These are phyloP conservation scores for Synergus gifuensis DNA, from an alignment of 2,888 invertebrate genomes.

Conservation along the genomic window DNA sequence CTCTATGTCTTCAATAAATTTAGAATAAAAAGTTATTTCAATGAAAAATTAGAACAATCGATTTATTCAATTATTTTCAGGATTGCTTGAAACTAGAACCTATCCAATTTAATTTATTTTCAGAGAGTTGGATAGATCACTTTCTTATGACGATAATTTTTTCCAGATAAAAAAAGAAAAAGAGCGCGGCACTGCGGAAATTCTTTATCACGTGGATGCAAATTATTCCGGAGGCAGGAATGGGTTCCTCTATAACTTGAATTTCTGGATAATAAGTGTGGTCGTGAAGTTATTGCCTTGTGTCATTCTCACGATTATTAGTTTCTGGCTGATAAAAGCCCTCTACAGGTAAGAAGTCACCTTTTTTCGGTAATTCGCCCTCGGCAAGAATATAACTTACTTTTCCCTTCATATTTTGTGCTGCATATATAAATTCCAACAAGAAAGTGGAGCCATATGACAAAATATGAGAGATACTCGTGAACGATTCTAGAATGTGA, in stretches of 20 bases:
- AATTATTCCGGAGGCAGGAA: constrained; percentile 73
- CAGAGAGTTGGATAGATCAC: background rate
- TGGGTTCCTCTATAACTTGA: constrained; percentile 83
- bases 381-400: background rate
- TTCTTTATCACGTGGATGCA: constrained; percentile 71
- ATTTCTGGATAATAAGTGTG: constrained; percentile 90
- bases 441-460: background rate
- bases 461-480: constrained; percentile 1
- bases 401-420: constrained; percentile 24
- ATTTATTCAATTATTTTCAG: no score
- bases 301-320: constrained; percentile 86
- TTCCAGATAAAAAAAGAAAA: constrained; percentile 64
- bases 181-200: constrained; percentile 61
- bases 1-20: no score
- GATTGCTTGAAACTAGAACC: background rate
- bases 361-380: background rate
- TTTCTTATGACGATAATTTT: background rate
- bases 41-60: no score
- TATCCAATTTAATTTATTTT: constrained; percentile 22
- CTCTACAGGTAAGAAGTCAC: constrained; percentile 79
- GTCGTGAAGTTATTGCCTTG: constrained; percentile 90
- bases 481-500: constrained; percentile 9
- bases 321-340: constrained; percentile 85
- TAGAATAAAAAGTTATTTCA: no score
- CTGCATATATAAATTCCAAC: background rate